Percentiles rank a stretch among this genome's conserved stretches.
Evolutionary conservation across 2,113 vertebrate species (phyloP).

Genomic region (Casuarius casuarius): DNA sequence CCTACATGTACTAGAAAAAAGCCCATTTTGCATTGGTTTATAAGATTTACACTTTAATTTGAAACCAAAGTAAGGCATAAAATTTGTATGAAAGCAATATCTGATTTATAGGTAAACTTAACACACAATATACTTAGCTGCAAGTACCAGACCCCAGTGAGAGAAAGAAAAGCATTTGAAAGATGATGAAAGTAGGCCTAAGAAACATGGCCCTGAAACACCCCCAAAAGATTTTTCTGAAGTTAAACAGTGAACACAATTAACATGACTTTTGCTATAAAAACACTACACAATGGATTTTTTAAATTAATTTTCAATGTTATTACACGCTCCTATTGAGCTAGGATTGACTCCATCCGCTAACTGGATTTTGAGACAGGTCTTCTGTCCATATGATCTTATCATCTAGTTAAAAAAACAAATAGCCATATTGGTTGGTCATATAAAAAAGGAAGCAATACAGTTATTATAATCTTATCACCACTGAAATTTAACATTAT

Average conservation of each 20-base stretch:
- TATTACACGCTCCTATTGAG: conserved; percentile 42
- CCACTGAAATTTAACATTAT: background rate
- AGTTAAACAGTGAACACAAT: conserved; percentile 42
- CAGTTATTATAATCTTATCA: background rate
- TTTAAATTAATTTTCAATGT: conserved; percentile 43
- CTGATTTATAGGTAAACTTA: conserved; percentile 66
- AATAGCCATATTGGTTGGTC: background rate
- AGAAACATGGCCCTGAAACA: conserved; percentile 17
- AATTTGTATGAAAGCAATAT: conserved; percentile 59
- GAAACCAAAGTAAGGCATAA: conserved; percentile 56
- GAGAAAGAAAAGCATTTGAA: conserved; percentile 36
- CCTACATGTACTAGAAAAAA: conserved; percentile 35
- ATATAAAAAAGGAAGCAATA: background rate
- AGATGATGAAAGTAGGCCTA: conserved; percentile 15
- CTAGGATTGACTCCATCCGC: background rate
- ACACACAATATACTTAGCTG: conserved; percentile 37
- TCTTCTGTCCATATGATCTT: background rate
- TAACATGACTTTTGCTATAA: conserved; percentile 28
- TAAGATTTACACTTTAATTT: conserved; percentile 67
- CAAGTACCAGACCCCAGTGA: conserved; percentile 33
- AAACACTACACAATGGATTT: conserved; percentile 27
- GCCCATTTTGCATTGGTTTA: conserved; percentile 53
- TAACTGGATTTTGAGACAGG: background rate
- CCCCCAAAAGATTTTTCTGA: conserved; percentile 6
- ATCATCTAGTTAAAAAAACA: background rate